Evolutionary conservation across 2,888 invertebrate species (phyloP).

Genomic region (Sipha maydis): DNA sequence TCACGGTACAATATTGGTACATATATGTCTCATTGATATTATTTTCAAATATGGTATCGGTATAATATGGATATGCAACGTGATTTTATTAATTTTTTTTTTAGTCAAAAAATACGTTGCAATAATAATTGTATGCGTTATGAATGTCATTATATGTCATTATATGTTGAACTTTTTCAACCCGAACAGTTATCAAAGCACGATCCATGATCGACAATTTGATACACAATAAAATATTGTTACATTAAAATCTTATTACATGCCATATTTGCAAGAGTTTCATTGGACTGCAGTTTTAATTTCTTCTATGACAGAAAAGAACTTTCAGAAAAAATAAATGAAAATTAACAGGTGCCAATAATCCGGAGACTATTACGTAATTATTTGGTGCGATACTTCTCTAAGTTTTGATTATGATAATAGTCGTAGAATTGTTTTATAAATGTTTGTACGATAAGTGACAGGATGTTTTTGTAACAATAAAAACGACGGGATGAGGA

Average conservation of each 20-base stretch:
- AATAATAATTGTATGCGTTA: neutral
- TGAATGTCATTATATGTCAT: neutral
- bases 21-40: no score
- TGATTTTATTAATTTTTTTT: neutral
- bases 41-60: no score
- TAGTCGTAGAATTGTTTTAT: neutral
- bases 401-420: neutral
- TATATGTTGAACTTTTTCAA: neutral
- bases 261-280: neutral
- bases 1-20: no score
- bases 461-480: neutral
- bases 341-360: no score
- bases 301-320: neutral
- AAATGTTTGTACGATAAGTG: neutral
- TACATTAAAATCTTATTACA: slow-evolving; percentile 26
- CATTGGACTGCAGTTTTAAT: slow-evolving; percentile 21
- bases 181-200: slow-evolving; percentile 21
- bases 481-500: neutral
- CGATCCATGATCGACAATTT: neutral
- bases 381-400: neutral
- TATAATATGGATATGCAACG: no score
- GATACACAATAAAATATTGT: neutral
- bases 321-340: neutral
- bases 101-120: neutral
- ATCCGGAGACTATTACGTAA: no score